Conservation (phyloP, 1,140 invertebrate genomes). For the Magallana angulata region DNA sequence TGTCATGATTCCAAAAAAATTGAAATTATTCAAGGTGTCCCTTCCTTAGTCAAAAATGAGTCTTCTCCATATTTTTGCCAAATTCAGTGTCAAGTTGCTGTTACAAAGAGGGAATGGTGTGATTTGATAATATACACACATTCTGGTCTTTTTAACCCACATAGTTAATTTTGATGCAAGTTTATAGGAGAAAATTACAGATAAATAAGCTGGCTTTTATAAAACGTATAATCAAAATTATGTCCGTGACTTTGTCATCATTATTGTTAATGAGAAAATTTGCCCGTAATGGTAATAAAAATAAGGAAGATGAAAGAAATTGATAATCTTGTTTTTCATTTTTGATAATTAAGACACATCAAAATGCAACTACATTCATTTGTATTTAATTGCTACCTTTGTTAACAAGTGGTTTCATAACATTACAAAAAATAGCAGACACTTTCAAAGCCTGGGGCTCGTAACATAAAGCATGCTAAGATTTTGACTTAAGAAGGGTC, state of each 20-base stretch:
- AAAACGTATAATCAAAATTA: background rate
- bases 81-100: background rate
- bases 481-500: too few relatives aligned
- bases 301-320: too few relatives aligned
- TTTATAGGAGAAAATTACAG: background rate
- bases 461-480: too few relatives aligned
- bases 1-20: too few relatives aligned
- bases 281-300: too few relatives aligned
- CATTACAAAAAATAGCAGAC: background rate
- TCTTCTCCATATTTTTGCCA: background rate
- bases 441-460: constrained; percentile 14
- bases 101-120: background rate
- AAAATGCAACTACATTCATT: background rate
- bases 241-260: background rate
- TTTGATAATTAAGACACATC: too few relatives aligned
- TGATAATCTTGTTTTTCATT: too few relatives aligned
- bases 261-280: background rate
- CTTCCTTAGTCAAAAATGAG: background rate
- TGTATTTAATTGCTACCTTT: background rate
- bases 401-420: constrained; percentile 3
- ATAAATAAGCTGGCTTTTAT: background rate
- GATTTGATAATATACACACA: background rate
- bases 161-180: background rate
- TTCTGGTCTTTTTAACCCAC: too few relatives aligned
- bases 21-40: too few relatives aligned